Percentiles rank a stretch among this genome's conserved stretches.
phyloP scores from a whole-genome alignment of 2,888 invertebrate species.

The Pelosia muscerda region DNA sequence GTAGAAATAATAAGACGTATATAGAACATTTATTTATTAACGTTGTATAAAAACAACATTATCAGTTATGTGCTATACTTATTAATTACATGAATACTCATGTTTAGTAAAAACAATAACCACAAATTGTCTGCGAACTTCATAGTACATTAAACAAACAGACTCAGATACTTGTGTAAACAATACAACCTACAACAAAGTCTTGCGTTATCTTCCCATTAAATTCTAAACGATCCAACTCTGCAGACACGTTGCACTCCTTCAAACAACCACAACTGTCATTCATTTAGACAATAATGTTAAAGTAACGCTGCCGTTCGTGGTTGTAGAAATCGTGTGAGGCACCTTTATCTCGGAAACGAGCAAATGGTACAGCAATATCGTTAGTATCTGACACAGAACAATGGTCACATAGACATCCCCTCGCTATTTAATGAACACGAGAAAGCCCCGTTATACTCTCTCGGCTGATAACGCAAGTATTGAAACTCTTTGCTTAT shows the following conservation, averaged over 20 bases:
- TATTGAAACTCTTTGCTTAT: constrained; percentile 44
- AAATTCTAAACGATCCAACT: constrained; percentile 37
- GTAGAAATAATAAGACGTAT: neutral
- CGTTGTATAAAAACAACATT: constrained; percentile 10
- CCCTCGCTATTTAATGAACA: constrained; percentile 69
- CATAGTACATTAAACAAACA: constrained; percentile 14
- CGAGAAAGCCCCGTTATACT: constrained; percentile 56
- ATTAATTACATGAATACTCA: constrained; percentile 8
- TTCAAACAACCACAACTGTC: constrained; percentile 37
- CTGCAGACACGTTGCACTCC: constrained; percentile 38
- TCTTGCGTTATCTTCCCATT: constrained; percentile 38
- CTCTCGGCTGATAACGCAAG: constrained; percentile 41
- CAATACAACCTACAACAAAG: constrained; percentile 31
- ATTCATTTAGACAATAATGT: constrained; percentile 47
- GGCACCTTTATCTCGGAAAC: constrained; percentile 72
- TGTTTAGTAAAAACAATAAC: constrained; percentile 23
- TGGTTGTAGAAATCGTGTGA: constrained; percentile 60
- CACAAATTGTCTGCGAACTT: constrained; percentile 15
- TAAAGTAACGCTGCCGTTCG: constrained; percentile 64
- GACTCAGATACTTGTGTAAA: constrained; percentile 31
- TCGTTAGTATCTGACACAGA: constrained; percentile 68
- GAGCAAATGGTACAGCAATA: constrained; percentile 71
- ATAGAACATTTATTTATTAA: constrained; percentile 4
- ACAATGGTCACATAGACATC: constrained; percentile 67
- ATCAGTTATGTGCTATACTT: neutral